Conservation (phyloP, 23 tunicate genomes). For the Halocynthia aurantium region DNA sequence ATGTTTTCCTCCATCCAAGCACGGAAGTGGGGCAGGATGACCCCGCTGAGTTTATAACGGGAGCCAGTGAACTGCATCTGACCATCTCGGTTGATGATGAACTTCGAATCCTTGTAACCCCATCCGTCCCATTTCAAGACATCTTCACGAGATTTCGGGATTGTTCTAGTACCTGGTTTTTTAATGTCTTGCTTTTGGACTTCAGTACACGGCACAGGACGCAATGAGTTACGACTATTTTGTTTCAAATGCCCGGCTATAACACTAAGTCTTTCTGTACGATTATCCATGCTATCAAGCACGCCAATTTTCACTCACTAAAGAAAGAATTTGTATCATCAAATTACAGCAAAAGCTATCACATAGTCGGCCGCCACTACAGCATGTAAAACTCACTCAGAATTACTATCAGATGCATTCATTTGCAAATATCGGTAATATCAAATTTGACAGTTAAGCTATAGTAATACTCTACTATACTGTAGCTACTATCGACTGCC, state of each 20-base stretch:
- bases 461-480: too few relatives aligned
- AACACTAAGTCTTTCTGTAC: constrained; percentile 6
- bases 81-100: constrained; percentile 44
- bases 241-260: constrained; percentile 15
- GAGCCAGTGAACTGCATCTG: constrained; percentile 81
- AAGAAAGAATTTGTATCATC: too few relatives aligned
- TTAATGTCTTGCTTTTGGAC: constrained; percentile 1
- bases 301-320: too few relatives aligned
- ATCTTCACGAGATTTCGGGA: constrained; percentile 82
- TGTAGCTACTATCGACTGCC: too few relatives aligned
- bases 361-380: too few relatives aligned
- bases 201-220: constrained; percentile 12
- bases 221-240: background rate
- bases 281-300: background rate
- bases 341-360: too few relatives aligned
- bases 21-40: constrained; percentile 54
- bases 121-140: constrained; percentile 81
- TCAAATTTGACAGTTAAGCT: too few relatives aligned
- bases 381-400: too few relatives aligned
- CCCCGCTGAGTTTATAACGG: constrained; percentile 73
- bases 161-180: constrained; percentile 70
- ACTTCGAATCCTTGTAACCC: constrained; percentile 80
- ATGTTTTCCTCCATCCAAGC: constrained; percentile 75
- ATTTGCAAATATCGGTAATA: too few relatives aligned
- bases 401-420: too few relatives aligned